Evolutionary conservation across 2,797 vertebrate species (phyloP), one percentile per base, ranked within the genome.

Genomic region (Gymnothorax javanicus): DNA sequence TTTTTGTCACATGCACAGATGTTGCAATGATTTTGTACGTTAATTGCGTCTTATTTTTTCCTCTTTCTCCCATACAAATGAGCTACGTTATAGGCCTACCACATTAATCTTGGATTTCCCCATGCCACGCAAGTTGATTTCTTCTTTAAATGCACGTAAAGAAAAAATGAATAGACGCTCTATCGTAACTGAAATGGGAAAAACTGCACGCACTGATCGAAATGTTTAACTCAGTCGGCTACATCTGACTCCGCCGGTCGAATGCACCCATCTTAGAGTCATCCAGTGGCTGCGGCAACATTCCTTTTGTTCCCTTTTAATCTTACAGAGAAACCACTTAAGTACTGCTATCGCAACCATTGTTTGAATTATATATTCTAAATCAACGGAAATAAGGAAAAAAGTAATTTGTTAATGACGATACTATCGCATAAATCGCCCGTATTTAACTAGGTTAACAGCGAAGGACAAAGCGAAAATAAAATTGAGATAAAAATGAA

Each of bases 241-340:
- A 54, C 7, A 77, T 81, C 50, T 81, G 13, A 77, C 52, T 77
- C 73, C n/a, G 79, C n/a, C 27, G 25, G 56, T 59, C 15, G 81
- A 83, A 25, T 59, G 81, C 57, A 25, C 81, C 13, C 56, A 83
- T 56, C 73, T 59, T 83, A 54, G 13, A 13, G 52, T 56, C 77
- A 52, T 52, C 17, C 20, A 81, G 56, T 77, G 73, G 77, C 77
- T 56, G 20, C 23, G 17, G 50, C 77, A 54, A n/a, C 77, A 81
- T 81, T 81, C 77, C 77, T 81, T 54, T 81, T 81, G 77, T 81
- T 81, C 77, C 7, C n/a, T 17, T 15, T 54, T 54, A 43, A 81
- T 81, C 52, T 81, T 81, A 54, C 77, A 52, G 56, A 81, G 56
- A 54, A 4, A 23, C 17, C 52, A 7, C 8, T 81, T 77, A 43